phyloP scores from a whole-genome alignment of 1,140 invertebrate genomes.

The Monomorium pharaonis region DNA sequence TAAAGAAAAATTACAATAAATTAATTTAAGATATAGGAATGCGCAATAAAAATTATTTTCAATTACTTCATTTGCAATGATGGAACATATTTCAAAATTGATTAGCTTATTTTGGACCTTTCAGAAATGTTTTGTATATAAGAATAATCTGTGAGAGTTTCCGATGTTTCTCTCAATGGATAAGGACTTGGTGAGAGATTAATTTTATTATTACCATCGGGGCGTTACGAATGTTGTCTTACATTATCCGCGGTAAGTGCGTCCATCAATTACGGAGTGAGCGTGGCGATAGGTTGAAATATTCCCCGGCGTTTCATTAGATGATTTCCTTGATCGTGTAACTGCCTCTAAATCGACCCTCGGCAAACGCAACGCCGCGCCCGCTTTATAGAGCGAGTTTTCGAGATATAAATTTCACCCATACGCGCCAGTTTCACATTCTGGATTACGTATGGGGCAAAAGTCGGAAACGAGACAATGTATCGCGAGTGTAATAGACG shows the following conservation, averaged over 20 bases:
- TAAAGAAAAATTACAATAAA: background rate
- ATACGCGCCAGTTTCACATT: slow-evolving; percentile 35
- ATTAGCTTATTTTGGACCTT: background rate
- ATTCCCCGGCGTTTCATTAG: slow-evolving; percentile 45
- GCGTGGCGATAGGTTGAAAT: slow-evolving; percentile 55
- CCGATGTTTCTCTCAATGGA: background rate
- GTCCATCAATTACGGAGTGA: slow-evolving; percentile 41
- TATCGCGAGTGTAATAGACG: slow-evolving; percentile 18
- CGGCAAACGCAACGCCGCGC: slow-evolving; percentile 18
- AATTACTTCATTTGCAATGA: background rate
- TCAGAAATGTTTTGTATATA: background rate
- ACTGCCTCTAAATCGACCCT: slow-evolving; percentile 42
- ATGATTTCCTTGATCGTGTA: slow-evolving; percentile 44
- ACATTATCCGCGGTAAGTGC: slow-evolving; percentile 46
- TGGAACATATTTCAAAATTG: background rate
- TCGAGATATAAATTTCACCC: slow-evolving; percentile 39
- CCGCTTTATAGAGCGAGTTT: slow-evolving; percentile 15
- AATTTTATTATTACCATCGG: slow-evolving; percentile 6
- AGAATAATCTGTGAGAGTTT: background rate
- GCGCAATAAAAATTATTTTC: background rate
- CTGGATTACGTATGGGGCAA: slow-evolving; percentile 41
- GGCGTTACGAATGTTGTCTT: slow-evolving; percentile 28
- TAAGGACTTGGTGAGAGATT: background rate
- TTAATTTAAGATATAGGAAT: background rate
- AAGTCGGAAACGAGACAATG: slow-evolving; percentile 51